Evolutionary conservation across 2,113 vertebrate species (phyloP).

Genomic region (Paratilapia polleni): DNA sequence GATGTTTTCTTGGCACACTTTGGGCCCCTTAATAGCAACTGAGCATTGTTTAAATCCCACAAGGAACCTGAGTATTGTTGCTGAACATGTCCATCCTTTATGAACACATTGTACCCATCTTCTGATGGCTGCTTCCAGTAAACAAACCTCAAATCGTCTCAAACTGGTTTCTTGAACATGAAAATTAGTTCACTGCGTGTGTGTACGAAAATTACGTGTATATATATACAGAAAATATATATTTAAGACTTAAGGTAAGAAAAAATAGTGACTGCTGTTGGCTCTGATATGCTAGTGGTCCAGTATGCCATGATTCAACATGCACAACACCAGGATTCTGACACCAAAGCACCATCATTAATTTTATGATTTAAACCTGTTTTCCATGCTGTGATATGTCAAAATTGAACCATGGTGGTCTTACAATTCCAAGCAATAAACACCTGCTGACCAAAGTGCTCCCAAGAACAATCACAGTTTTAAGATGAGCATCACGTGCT

Average conservation of each 20-base stretch:
- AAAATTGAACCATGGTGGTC: neutral
- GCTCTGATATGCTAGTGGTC: neutral
- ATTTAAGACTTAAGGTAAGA: neutral
- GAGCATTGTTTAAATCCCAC: too few species aligned
- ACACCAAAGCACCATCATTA: neutral
- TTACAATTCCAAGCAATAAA: neutral
- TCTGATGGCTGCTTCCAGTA: neutral
- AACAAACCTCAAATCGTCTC: neutral
- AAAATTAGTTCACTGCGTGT: too few species aligned
- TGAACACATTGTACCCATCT: too few species aligned
- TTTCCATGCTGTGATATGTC: neutral
- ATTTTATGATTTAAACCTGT: neutral
- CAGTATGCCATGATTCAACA: neutral
- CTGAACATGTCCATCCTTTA: too few species aligned
- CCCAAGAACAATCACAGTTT: neutral
- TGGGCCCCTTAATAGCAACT: neutral
- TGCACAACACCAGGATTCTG: neutral
- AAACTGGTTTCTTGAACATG: too few species aligned
- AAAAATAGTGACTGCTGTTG: neutral
- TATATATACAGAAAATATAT: too few species aligned
- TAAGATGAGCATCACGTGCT: neutral
- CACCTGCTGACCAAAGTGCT: neutral
- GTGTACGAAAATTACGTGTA: too few species aligned
- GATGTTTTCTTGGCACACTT: neutral
- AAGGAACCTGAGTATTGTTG: too few species aligned